Evolutionary conservation across 2,888 invertebrate species (phyloP).

Genomic region (Dryocosmus kuriphilus): DNA sequence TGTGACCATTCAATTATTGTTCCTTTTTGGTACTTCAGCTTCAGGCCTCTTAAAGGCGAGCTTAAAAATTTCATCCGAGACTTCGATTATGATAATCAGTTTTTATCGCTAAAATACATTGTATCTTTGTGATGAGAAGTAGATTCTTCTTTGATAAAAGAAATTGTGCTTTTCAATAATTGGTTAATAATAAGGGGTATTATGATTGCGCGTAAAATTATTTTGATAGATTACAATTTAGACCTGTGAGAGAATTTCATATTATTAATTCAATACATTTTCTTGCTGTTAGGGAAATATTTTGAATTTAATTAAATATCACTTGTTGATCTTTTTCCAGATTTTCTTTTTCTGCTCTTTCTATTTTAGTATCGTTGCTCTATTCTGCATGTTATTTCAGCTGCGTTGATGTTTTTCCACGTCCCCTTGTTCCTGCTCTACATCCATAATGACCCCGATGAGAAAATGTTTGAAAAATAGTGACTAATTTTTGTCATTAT

Average conservation of each 20-base stretch:
- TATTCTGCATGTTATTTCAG: too few relatives aligned
- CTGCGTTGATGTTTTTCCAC: too few relatives aligned
- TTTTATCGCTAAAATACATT: not conserved
- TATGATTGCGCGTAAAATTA: not conserved
- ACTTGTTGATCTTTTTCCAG: too few relatives aligned
- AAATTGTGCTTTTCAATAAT: not conserved
- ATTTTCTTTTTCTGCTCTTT: not conserved
- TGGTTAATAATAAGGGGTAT: too few relatives aligned
- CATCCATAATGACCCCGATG: too few relatives aligned
- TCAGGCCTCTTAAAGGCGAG: not conserved
- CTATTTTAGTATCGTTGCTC: not conserved
- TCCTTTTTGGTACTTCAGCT: not conserved
- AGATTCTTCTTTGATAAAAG: not conserved
- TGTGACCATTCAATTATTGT: not conserved
- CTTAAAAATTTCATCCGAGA: not conserved
- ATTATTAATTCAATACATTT: not conserved
- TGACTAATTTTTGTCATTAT: not conserved
- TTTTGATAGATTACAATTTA: not conserved
- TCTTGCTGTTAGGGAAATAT: not conserved
- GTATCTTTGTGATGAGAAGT: not conserved
- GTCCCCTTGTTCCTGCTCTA: too few relatives aligned
- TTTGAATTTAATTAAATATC: too few relatives aligned
- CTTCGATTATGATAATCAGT: not conserved
- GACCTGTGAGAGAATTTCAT: not conserved
- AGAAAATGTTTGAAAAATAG: not conserved